These are phyloP conservation scores for Nymphalis io DNA, from an alignment of 1,140 invertebrate genomes.

Conservation along the genomic window DNA sequence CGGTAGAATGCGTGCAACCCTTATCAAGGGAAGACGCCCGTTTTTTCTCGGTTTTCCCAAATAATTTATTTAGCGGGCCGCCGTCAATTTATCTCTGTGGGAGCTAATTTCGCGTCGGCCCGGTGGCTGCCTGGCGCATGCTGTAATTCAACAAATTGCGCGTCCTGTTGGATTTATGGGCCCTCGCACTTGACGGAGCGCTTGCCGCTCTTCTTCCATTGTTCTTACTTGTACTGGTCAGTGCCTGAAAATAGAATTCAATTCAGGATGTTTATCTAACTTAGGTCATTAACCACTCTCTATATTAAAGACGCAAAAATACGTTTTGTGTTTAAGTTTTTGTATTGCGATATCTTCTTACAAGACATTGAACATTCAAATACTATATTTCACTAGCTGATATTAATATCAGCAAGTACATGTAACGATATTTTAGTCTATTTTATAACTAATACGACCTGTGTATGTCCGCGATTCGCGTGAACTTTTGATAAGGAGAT, in stretches of 20 bases:
- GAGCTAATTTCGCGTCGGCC: conserved; percentile 79
- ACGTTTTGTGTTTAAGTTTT: conserved; percentile 1
- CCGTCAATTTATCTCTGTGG: conserved; percentile 78
- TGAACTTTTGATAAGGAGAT: too few relatives aligned
- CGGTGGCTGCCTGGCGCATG: conserved; percentile 77
- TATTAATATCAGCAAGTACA: too few relatives aligned
- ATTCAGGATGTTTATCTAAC: conserved; percentile 50
- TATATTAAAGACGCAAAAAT: background rate
- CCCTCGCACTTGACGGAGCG: conserved; percentile 75
- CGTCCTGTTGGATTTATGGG: conserved; percentile 75
- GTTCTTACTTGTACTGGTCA: conserved; percentile 68
- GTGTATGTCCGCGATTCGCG: too few relatives aligned
- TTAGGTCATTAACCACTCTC: conserved; percentile 24
- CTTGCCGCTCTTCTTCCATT: conserved; percentile 69
- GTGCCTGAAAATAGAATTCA: conserved; percentile 59
- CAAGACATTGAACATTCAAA: too few relatives aligned
- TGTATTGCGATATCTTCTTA: too few relatives aligned
- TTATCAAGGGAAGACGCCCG: conserved; percentile 78
- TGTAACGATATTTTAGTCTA: too few relatives aligned
- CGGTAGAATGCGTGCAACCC: conserved; percentile 68
- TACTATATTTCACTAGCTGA: too few relatives aligned
- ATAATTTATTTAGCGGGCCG: conserved; percentile 80
- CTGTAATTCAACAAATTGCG: conserved; percentile 80
- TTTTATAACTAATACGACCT: too few relatives aligned
- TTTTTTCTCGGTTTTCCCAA: conserved; percentile 81